These are phyloP conservation scores for Drosophila dunni DNA, from an alignment of 1,140 invertebrate genomes.

Conservation along the genomic window DNA sequence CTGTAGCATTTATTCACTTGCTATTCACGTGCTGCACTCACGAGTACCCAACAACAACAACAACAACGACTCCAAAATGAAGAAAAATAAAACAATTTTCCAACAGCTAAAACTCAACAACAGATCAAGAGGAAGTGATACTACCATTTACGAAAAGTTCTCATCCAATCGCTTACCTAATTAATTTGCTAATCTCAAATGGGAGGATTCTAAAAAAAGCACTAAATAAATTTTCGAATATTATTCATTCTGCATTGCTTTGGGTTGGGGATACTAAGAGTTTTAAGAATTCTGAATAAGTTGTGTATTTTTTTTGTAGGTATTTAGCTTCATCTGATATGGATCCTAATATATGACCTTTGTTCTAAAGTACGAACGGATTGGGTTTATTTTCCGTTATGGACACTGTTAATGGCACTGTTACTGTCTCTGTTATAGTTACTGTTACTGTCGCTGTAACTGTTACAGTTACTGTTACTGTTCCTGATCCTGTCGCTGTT, in stretches of 20 bases:
- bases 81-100: slow-evolving; percentile 17
- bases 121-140: slow-evolving; percentile 18
- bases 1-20: slow-evolving; percentile 38
- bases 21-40: slow-evolving; percentile 11
- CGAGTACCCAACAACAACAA: slow-evolving; percentile 18
- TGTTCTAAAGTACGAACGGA: too few species aligned
- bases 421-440: background rate
- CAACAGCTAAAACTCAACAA: slow-evolving; percentile 26
- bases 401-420: background rate
- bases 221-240: too few species aligned
- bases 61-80: background rate
- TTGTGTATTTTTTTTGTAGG: too few species aligned
- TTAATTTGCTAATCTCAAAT: slow-evolving; percentile 4
- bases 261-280: too few species aligned
- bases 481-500: background rate
- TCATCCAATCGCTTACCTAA: background rate
- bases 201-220: background rate
- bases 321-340: too few species aligned
- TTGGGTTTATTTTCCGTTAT: background rate
- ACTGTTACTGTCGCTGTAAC: background rate
- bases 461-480: background rate
- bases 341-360: too few species aligned
- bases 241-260: too few species aligned
- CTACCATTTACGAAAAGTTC: background rate
- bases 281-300: too few species aligned